Base-by-base conservation (phyloP, 2,113 vertebrate genomes). In the Elanus axillaris region DNA sequence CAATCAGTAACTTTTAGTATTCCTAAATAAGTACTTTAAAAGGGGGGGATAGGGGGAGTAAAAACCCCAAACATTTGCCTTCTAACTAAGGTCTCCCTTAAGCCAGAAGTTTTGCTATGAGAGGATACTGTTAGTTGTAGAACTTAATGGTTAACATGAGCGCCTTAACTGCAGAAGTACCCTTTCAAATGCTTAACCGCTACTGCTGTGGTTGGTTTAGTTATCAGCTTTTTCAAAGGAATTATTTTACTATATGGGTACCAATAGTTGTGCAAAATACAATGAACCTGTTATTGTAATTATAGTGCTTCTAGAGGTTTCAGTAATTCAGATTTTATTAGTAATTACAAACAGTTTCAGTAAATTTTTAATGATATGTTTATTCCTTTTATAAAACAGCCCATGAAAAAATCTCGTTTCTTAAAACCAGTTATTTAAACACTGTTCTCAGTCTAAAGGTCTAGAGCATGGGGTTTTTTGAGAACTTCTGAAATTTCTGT, bases 341-440 rank as follows among this genome's bases (percentile, higher is more conserved):
- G 83, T 80, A 89, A 94, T 95, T 94, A 20, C 45, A 68, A 96
- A 78, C 48, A n/a, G 62, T 64, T 94, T 78, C 74, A 89, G 68
- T 94, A 63, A 95, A 86, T 53, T 87, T 92, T 27, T 64, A 94
- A 64, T 72, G 45, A 89, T 92, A 91, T 84, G 36, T 71, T 94
- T 86, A 81, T 82, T 78, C 29, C 69, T 78, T 83, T 91, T 84
- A 84, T 91, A 89, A 92, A 82, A 93, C 40, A 78, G 60, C 64
- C 60, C 5, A 3, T 83, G 86, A 89, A 73, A 76, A 76, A 32
- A 26, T 55, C n/a, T 59, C 0, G 20, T 66, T 82, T 82, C 42
- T 88, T 73, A 63, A 84, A 93, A 59, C 9, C 56, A 64, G 67
- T 89, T 93, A 48, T 62, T 91, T 47, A 68, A 94, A 72, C 27